Evolutionary conservation across 2,113 vertebrate genomes (phyloP).

Genomic region (Nerophis lumbriciformis): DNA sequence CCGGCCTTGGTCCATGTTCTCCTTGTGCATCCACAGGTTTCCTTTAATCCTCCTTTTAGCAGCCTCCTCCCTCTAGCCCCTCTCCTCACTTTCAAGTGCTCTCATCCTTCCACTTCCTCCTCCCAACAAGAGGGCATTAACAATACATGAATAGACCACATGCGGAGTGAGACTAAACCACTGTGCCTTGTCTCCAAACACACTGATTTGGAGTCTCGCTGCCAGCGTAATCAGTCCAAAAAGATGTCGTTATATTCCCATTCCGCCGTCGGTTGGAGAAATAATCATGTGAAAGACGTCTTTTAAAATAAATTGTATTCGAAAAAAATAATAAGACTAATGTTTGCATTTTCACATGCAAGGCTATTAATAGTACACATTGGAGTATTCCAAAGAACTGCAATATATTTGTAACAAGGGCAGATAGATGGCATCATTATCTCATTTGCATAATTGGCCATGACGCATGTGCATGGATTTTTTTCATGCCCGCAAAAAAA

Average conservation of each 20-base stretch:
- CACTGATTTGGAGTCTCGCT: constrained; percentile 25
- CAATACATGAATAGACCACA: constrained; percentile 22
- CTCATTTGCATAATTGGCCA: too few species aligned
- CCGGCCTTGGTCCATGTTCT: constrained; percentile 57
- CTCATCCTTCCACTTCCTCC: neutral
- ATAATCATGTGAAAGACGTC: neutral
- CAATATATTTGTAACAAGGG: too few species aligned
- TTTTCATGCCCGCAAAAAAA: too few species aligned
- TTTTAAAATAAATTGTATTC: constrained; percentile 7
- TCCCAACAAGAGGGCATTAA: constrained; percentile 16
- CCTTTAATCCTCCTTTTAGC: constrained; percentile 34
- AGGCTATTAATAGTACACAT: too few species aligned
- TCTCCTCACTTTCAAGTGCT: neutral
- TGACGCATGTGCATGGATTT: too few species aligned
- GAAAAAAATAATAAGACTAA: neutral
- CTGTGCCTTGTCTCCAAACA: constrained; percentile 28
- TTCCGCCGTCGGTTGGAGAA: constrained; percentile 18
- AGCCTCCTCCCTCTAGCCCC: constrained; percentile 23
- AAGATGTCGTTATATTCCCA: constrained; percentile 24
- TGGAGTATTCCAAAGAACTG: too few species aligned
- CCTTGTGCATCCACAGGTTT: neutral
- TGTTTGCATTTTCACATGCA: too few species aligned
- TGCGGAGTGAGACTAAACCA: constrained; percentile 18
- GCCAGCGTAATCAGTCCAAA: constrained; percentile 32
- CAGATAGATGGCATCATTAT: too few species aligned